A percentile compares a stretch with the other conserved stretches of the same genome.
Evolutionary conservation across 2,797 vertebrate genomes (phyloP).

Genomic region (Paratrypauchen microcephalus): DNA sequence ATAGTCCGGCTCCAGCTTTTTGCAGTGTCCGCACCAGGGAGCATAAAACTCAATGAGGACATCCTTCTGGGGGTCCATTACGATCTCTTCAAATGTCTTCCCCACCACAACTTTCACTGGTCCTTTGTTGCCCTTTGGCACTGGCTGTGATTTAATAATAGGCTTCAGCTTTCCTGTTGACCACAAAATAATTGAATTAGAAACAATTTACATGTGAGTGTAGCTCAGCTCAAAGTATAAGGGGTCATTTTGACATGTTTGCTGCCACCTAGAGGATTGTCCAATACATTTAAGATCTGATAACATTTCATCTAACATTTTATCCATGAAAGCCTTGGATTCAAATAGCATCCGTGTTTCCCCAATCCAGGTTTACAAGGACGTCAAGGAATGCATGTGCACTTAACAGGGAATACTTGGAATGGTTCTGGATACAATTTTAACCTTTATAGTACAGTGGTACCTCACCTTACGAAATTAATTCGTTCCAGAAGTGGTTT

Average conservation of each 20-base stretch:
- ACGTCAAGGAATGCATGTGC: too few relatives aligned
- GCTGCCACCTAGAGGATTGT: neutral
- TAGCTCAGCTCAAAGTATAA: neutral
- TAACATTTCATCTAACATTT: neutral
- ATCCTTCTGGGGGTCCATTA: conserved; percentile 90
- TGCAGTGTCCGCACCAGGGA: conserved; percentile 97
- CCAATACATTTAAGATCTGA: too few relatives aligned
- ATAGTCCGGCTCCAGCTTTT: conserved; percentile 91
- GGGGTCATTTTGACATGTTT: neutral
- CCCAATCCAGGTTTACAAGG: too few relatives aligned
- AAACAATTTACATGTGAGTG: neutral
- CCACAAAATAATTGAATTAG: neutral
- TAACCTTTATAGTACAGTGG: too few relatives aligned
- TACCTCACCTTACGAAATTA: too few relatives aligned
- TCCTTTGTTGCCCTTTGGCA: conserved; percentile 95
- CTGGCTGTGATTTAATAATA: conserved; percentile 90
- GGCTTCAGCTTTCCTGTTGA: conserved; percentile 89
- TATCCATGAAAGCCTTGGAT: neutral
- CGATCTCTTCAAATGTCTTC: conserved; percentile 91
- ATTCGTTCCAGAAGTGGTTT: too few relatives aligned
- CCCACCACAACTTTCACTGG: conserved; percentile 94
- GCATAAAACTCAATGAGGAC: conserved; percentile 97
- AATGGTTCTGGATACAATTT: too few relatives aligned
- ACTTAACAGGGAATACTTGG: too few relatives aligned
- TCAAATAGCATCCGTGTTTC: neutral